Conservation (phyloP, 1,140 invertebrate genomes). For the Oryzaephilus surinamensis region DNA sequence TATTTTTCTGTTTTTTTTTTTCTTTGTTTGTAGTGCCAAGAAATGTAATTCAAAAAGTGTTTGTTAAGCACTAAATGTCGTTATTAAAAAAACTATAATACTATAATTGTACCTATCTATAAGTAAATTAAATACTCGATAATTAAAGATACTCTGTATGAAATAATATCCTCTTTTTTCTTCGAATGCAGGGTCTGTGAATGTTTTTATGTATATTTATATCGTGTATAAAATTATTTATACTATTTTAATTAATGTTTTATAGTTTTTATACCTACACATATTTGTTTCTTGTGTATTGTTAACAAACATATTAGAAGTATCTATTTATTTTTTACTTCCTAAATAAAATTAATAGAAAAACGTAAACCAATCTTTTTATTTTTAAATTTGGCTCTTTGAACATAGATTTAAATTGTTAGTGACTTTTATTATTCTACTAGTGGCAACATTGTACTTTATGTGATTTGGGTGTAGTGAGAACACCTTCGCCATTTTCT, state of each 20-base stretch:
- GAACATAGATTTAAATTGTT: too few relatives aligned
- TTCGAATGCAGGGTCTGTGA: slow-evolving; percentile 4
- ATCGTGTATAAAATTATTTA: slow-evolving; percentile 3
- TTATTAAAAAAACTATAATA: too few relatives aligned
- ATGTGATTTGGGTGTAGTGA: slow-evolving; percentile 17
- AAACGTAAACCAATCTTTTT: neutral
- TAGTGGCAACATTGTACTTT: too few relatives aligned
- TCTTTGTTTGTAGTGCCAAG: too few relatives aligned
- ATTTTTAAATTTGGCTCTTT: too few relatives aligned
- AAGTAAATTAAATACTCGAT: slow-evolving; percentile 7
- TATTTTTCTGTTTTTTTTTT: too few relatives aligned
- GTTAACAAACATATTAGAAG: too few relatives aligned
- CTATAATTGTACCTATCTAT: too few relatives aligned
- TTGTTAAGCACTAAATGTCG: slow-evolving; percentile 8
- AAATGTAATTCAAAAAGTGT: too few relatives aligned
- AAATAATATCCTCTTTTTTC: slow-evolving; percentile 5
- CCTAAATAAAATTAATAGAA: slow-evolving; percentile 14
- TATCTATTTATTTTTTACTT: slow-evolving; percentile 17
- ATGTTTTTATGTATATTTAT: too few relatives aligned
- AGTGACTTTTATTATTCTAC: too few relatives aligned
- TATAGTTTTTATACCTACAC: slow-evolving; percentile 8
- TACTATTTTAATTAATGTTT: slow-evolving; percentile 10
- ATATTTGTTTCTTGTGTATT: slow-evolving; percentile 12
- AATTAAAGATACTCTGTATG: slow-evolving; percentile 7
- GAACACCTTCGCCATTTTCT: slow-evolving; percentile 18